Base-by-base conservation (phyloP, 2,888 invertebrate genomes). In the Oscheius onirici region DNA sequence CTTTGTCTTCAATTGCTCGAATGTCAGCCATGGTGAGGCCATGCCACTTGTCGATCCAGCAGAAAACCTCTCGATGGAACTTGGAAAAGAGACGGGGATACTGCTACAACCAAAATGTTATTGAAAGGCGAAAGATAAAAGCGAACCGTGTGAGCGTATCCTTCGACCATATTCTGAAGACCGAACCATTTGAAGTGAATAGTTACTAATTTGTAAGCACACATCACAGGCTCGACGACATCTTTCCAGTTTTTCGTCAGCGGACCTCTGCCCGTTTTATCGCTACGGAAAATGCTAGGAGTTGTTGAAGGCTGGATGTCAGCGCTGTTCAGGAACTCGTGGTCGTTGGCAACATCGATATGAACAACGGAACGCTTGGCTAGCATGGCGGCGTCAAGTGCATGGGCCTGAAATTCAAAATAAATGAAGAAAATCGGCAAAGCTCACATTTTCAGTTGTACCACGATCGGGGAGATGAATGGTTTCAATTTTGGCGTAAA, bases 161-260 rank as follows among this genome's bases (percentile, higher is more conserved):
- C 93, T 91, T 97, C 97, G 13, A 97, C 93, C 90, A 93, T 91
- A 81, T 91, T 92, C 91, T 94, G 92, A 74, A 99, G 91, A 69
- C 97, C 97, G 88, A 95, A 97, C 97, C 97, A 97, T 90, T 96
- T 97, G 91, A 97, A 97, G 90, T 97, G 95, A 77, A 94, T 93
- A 43, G 95, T 95, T 84, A 97, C 97, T 82, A 97, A 91, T 90
- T 97, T 99, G 90, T 97, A 99, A 89, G 95, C 95, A 65, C 95
- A 96, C 97, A 97, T 99, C 75, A 96, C 93, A 8, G 86, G 86
- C 70, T 87, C 71, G 34, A 63, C 58, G 17, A 72, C 79, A 6
- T 82, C 74, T 28, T 73, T 71, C 83, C 83, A 85, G 63, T 79
- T 75, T 52, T 74, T 76, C 11, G 67, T 52, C 17, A 99, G 91